These are phyloP conservation scores for Scomber colias DNA, from an alignment of 2,113 vertebrate genomes.

Conservation along the genomic window DNA sequence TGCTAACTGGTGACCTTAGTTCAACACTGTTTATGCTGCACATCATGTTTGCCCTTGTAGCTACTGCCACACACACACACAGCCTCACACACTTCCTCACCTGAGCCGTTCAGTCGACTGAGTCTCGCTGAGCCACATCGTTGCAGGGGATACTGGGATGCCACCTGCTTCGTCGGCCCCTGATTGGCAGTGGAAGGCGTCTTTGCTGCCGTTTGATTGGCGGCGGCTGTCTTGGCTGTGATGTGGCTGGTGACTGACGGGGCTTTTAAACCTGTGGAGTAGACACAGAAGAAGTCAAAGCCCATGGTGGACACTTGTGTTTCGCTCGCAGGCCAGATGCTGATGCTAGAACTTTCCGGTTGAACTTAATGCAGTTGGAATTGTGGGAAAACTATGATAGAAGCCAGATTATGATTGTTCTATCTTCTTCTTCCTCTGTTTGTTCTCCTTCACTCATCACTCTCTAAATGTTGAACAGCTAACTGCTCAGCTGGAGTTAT, in stretches of 20 bases:
- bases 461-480: too few relatives aligned
- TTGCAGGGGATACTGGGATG: conserved; percentile 58
- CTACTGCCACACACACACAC: background rate
- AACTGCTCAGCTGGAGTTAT: too few relatives aligned
- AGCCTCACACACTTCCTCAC: conserved; percentile 31
- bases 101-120: conserved; percentile 40
- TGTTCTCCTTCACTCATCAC: too few relatives aligned
- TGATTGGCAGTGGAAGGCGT: background rate
- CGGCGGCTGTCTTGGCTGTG: background rate
- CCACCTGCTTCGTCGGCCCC: background rate
- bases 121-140: conserved; percentile 61
- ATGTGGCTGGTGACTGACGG: conserved; percentile 32
- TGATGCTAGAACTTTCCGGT: too few relatives aligned
- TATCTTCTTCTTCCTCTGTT: too few relatives aligned
- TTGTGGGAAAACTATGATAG: background rate
- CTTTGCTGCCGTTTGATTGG: conserved; percentile 27
- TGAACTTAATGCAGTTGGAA: background rate
- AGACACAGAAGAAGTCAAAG: conserved; percentile 23
- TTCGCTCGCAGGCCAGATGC: too few relatives aligned
- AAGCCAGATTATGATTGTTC: background rate
- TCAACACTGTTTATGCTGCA: background rate
- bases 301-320: background rate
- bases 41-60: background rate
- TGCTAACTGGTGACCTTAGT: background rate
- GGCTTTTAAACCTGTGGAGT: conserved; percentile 65